These are phyloP conservation scores for Ochlodes sylvanus DNA, from an alignment of 2,888 invertebrate species.

Conservation along the genomic window DNA sequence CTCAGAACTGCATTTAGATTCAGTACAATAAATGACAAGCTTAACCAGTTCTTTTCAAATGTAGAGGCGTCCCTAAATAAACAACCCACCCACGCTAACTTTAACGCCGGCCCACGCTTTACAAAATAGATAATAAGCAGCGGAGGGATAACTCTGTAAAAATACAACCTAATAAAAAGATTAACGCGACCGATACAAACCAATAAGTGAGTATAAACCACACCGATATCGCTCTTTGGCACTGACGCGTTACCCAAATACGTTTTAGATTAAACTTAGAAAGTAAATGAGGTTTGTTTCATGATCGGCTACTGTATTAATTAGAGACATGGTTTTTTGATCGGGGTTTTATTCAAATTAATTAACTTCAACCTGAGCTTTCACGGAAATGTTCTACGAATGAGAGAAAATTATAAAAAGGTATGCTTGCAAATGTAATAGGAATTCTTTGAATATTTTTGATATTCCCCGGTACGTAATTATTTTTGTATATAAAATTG, in stretches of 20 bases:
- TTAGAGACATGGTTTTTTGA: not conserved
- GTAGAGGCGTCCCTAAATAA: conserved; percentile 69
- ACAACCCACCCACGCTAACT: conserved; percentile 71
- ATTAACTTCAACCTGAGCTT: not conserved
- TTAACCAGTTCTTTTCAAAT: conserved; percentile 59
- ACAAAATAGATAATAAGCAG: conserved; percentile 70
- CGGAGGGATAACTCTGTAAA: conserved; percentile 67
- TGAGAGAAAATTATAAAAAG: not conserved
- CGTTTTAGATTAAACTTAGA: conserved; percentile 7
- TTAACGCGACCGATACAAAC: conserved; percentile 56
- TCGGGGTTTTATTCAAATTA: not conserved
- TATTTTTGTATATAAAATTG: not conserved
- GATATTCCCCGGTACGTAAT: not conserved
- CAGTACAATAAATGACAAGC: conserved; percentile 38
- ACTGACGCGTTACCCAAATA: conserved; percentile 18
- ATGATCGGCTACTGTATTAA: conserved; percentile 17
- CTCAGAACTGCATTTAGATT: conserved; percentile 28
- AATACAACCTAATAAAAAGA: conserved; percentile 69
- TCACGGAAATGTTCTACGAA: not conserved
- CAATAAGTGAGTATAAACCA: conserved; percentile 56
- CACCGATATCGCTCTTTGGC: conserved; percentile 17
- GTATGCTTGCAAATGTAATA: not conserved
- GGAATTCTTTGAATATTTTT: not conserved
- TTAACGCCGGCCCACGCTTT: conserved; percentile 66
- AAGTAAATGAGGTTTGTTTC: not conserved